Evolutionary conservation across 2,797 vertebrate species (phyloP), one percentile per base, ranked within the genome.

Genomic region (Eidolon dupreanum): DNA sequence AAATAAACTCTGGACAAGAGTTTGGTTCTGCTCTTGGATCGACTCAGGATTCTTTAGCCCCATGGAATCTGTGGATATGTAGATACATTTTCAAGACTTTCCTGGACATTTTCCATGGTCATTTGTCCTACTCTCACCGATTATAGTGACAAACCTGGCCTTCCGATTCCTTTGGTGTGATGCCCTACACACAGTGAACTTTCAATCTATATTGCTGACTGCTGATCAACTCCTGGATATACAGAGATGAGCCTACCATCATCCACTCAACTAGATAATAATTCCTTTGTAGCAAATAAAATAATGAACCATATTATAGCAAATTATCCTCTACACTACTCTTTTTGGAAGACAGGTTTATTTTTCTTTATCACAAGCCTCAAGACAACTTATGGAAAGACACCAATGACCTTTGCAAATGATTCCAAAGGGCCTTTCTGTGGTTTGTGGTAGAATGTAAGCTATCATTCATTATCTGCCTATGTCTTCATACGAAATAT

Each of bases 401-500:
- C 7, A 71, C 2, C 6, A 31, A 7, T 6, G 3, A 53, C 43
- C 28, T 65, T 28, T 66, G 28, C 20, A 15, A 65, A 22, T 31
- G 49, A 36, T 20, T 33, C 84, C 73, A 10, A 55, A 28, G 33
- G 61, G 43, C 22, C 61, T 84, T 46, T 13, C 26, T 85, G 41
- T 43, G 79, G 46, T 41, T 16, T 41, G 31, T 24, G 15, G 77
- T 55, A 6, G 65, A 57, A 8, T 36, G 9, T 31, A 26, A 95
- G 36, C 36, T n/a, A 28, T 28, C 36, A 83, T 8, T 31, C 31
- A 46, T 6, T 31, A 6, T 26, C 46, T 59, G 63, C 89, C 55
- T 36, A 10, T 3, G 78, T 55, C 36, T 33, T 46, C 31, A 16
- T 73, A 98, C 96, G 97, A 93, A 86, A 89, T 19, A n/a, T 70